Evolutionary conservation across 2,888 invertebrate genomes (phyloP), one percentile per base, ranked within the genome.

Genomic region (Aphodius sticticus): DNA sequence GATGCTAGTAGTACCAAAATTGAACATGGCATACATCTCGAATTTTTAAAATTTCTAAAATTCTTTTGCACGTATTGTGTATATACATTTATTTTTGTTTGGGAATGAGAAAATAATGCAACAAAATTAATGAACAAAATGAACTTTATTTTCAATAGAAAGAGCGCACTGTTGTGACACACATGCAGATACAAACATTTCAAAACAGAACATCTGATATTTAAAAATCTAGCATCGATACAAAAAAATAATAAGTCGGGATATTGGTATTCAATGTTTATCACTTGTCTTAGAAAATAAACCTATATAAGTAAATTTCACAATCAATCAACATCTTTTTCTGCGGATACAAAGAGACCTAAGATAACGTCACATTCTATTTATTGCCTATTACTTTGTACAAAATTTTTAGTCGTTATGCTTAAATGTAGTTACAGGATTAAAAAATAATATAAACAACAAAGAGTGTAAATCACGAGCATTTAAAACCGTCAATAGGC

Each of bases 301-400:
- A 53, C 53, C 53, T 53, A 53, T 53, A 53, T 53, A 53, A 53
- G 53, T 53, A 53, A 53, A 53, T 53, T 53, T 53, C 12, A 12
- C 12, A 12, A 53, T 53, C 7, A 53, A 53, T 53, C 53, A 12
- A 53, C 53, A 53, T 53, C 26, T 26, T 26, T 26, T 26, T 26
- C 53, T 53, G 53, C 53, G 6, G 53, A 9, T 53, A 53, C 12
- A 53, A 53, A 53, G 53, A 53, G 9, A 53, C 12, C 1, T 12
- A 53, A 53, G 12, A 53, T 53, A 53, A 53, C 53, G 53, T 53
- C 53, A 53, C 53, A 5, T 53, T 53, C 53, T 53, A 53, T 53
- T 76, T 76, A 78, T 78, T 78, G 78, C 78, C 76, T 78, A 78
- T 78, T 78, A 36, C 26, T 78, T 78, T 78, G 78, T 76, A 78